Conservation (phyloP, 2,797 vertebrate genomes). For the Salmo trutta region DNA sequence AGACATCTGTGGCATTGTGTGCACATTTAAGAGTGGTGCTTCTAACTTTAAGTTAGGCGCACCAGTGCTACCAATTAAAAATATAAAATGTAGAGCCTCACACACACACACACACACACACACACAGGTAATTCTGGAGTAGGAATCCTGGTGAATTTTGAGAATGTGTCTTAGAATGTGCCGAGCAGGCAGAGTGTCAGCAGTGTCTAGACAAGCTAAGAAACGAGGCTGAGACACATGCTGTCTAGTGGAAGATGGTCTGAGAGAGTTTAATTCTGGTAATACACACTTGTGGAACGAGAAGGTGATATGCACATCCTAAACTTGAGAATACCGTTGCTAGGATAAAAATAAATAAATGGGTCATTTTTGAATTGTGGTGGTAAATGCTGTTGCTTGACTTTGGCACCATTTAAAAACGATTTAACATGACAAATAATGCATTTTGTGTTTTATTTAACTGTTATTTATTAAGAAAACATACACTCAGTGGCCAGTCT, state of each 20-base stretch:
- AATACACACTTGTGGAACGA: background rate
- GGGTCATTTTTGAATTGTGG: too few relatives aligned
- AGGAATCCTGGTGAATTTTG: background rate
- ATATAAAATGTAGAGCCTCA: too few relatives aligned
- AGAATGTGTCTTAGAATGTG: conserved; percentile 3
- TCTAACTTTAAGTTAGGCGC: too few relatives aligned
- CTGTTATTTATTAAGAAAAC: too few relatives aligned
- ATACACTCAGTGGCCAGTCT: too few relatives aligned
- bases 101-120: conserved; percentile 6
- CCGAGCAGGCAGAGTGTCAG: background rate
- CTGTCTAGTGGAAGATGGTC: background rate
- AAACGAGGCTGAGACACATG: background rate
- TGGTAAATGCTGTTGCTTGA: too few relatives aligned
- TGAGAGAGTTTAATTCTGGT: background rate
- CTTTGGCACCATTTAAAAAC: too few relatives aligned
- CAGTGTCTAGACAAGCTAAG: conserved; percentile 21
- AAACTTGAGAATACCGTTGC: background rate
- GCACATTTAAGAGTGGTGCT: too few relatives aligned
- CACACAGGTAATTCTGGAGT: background rate
- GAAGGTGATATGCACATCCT: background rate
- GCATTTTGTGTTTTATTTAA: too few relatives aligned
- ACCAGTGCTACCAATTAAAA: too few relatives aligned
- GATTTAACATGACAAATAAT: too few relatives aligned
- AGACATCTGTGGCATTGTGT: too few relatives aligned
- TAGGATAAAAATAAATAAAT: background rate